A percentile compares a stretch with the other conserved stretches of the same genome.
These are phyloP conservation scores for Zaprionus lineosus DNA, from an alignment of 2,888 invertebrate genomes.

Conservation along the genomic window DNA sequence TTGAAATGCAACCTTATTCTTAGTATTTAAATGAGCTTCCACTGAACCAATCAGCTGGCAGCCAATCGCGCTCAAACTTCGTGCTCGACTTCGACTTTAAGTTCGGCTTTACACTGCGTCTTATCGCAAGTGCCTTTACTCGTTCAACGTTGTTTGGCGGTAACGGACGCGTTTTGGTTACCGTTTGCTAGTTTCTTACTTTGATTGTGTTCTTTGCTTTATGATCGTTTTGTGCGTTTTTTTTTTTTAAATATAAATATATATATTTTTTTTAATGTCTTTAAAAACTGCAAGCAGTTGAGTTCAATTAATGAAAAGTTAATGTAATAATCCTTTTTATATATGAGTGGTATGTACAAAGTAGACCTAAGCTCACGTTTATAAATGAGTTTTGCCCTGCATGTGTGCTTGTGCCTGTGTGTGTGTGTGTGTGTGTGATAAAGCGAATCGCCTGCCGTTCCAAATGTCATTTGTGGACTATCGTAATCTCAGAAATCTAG, in stretches of 20 bases:
- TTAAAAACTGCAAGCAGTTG: background rate
- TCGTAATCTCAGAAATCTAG: constrained; percentile 60
- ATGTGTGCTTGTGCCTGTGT: constrained; percentile 4
- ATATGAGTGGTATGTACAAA: constrained; percentile 60
- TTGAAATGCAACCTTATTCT: no score
- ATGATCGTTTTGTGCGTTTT: constrained; percentile 1
- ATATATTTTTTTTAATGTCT: background rate
- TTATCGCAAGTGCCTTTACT: constrained; percentile 33
- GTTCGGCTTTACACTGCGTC: constrained; percentile 44
- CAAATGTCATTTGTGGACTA: constrained; percentile 58
- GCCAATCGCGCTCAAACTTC: constrained; percentile 15
- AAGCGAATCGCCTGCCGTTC: constrained; percentile 43
- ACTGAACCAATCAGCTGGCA: constrained; percentile 36
- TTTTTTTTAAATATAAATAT: background rate
- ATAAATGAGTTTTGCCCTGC: background rate
- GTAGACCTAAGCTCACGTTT: constrained; percentile 1
- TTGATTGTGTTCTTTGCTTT: background rate
- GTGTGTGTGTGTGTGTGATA: constrained; percentile 35
- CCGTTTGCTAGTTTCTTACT: background rate
- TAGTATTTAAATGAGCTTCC: no score
- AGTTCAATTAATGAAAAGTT: no score
- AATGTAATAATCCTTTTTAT: constrained; percentile 35
- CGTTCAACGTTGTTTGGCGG: constrained; percentile 45
- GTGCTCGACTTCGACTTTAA: constrained; percentile 17
- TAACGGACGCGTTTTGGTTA: constrained; percentile 46